These are phyloP conservation scores for Fabriciana adippe DNA, from an alignment of 2,888 invertebrate species.

Conservation along the genomic window DNA sequence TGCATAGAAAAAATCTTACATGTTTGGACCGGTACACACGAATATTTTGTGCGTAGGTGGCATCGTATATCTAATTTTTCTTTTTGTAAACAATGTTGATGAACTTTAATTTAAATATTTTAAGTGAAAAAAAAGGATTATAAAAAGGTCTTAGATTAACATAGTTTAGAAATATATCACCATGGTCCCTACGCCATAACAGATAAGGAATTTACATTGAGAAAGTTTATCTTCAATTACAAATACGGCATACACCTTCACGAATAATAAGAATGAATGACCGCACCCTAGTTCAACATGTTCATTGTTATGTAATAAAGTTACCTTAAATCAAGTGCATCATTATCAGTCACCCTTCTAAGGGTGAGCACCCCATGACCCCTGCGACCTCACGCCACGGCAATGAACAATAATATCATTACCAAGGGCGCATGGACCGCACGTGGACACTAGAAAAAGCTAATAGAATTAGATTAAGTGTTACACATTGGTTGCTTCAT, in stretches of 20 bases:
- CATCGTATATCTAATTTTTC: constrained; percentile 68
- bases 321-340: constrained; percentile 49
- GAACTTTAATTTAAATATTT: constrained; percentile 53
- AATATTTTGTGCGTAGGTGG: constrained; percentile 79
- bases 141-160: not conserved
- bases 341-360: constrained; percentile 42
- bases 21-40: constrained; percentile 76
- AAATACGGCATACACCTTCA: not conserved
- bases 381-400: constrained; percentile 51
- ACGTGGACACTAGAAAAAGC: constrained; percentile 54
- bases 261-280: not conserved
- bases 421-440: constrained; percentile 71
- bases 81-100: constrained; percentile 75
- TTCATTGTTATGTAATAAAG: constrained; percentile 17
- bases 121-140: constrained; percentile 16
- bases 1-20: constrained; percentile 74
- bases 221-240: not conserved
- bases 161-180: not conserved
- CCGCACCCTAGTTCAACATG: constrained; percentile 5
- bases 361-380: constrained; percentile 59
- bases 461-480: constrained; percentile 18
- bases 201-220: not conserved
- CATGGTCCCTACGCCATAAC: not conserved
- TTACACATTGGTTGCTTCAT: not conserved
- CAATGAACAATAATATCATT: constrained; percentile 58